Evolutionary conservation across 2,113 vertebrate species (phyloP).

Genomic region (Suricata suricatta): DNA sequence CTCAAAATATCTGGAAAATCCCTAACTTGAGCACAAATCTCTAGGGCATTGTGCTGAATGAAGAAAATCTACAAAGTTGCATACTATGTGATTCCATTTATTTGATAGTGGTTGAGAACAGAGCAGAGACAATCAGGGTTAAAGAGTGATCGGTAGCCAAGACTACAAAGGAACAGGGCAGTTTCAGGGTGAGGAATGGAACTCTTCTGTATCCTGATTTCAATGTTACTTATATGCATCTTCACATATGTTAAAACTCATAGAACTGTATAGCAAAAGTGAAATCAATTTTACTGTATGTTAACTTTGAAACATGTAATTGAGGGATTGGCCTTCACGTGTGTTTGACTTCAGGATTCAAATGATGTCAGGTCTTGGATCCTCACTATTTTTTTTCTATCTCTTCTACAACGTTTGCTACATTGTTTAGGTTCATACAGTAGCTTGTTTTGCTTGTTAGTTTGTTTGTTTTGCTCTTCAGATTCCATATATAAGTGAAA

Average conservation of each 20-base stretch:
- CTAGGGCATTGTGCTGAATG: not conserved
- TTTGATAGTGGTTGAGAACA: not conserved
- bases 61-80: not conserved
- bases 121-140: not conserved
- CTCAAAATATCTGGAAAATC: not conserved
- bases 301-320: not conserved
- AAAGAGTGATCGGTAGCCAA: not conserved
- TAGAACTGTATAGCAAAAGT: not conserved
- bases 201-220: not conserved
- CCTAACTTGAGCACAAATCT: not conserved
- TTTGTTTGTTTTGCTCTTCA: too few species aligned
- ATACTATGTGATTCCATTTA: not conserved
- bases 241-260: not conserved
- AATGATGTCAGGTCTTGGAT: not conserved
- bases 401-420: not conserved
- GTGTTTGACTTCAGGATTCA: not conserved
- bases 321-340: not conserved
- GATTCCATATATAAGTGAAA: too few species aligned
- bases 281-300: not conserved
- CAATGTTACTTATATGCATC: not conserved
- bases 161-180: not conserved
- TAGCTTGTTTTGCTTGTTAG: not conserved
- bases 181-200: not conserved
- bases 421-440: not conserved
- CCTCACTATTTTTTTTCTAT: not conserved